phyloP scores from a whole-genome alignment of 2,888 invertebrate species.

The Nezara viridula region DNA sequence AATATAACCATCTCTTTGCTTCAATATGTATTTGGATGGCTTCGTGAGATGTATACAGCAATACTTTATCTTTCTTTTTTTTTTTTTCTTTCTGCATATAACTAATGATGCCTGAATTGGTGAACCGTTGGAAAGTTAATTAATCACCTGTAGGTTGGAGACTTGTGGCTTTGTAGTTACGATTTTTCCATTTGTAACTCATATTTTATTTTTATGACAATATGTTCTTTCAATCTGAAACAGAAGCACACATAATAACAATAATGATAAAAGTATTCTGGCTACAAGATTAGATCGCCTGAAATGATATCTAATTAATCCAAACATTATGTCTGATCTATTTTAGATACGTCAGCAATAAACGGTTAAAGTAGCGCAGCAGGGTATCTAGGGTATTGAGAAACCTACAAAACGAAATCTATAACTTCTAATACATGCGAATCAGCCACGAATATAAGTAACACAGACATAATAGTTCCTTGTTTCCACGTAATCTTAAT shows the following conservation, averaged over 20 bases:
- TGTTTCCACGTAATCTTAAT: constrained; percentile 12
- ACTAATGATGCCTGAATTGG: too few species aligned
- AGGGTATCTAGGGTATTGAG: neutral
- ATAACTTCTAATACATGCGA: constrained; percentile 25
- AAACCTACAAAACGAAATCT: neutral
- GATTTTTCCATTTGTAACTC: too few species aligned
- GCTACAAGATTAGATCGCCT: neutral
- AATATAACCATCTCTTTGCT: too few species aligned
- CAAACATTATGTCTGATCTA: neutral
- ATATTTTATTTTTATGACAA: neutral
- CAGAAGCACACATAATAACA: too few species aligned
- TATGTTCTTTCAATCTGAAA: neutral
- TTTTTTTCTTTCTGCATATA: too few species aligned
- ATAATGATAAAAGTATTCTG: neutral
- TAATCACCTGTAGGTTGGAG: too few species aligned
- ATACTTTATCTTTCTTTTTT: too few species aligned
- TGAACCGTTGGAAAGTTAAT: too few species aligned
- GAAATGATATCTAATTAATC: neutral
- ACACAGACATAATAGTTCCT: neutral
- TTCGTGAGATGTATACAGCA: too few species aligned
- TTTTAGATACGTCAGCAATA: neutral
- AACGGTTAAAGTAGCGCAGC: neutral
- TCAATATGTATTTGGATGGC: too few species aligned
- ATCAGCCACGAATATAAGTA: constrained; percentile 23
- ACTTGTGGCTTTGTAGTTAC: too few species aligned